Evolutionary conservation across 2,113 vertebrate genomes (phyloP).

Genomic region (Electrona antarctica): DNA sequence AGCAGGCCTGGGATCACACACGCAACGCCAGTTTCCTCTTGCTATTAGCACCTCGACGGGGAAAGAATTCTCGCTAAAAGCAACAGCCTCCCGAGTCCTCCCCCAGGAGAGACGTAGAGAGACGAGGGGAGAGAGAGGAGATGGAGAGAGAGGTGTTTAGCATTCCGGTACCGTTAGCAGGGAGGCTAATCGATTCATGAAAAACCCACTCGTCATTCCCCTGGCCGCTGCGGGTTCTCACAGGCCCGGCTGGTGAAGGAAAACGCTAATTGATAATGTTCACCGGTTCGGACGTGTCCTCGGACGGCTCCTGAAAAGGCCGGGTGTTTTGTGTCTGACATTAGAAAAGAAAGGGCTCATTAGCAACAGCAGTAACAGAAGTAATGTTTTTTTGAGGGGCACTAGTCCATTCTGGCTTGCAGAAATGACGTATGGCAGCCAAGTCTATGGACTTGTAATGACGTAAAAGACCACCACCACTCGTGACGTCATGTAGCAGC

Average conservation of each 20-base stretch:
- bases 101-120: conserved; percentile 1
- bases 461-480: no score
- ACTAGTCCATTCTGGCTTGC: neutral
- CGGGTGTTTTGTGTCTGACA: neutral
- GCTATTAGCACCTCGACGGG: conserved; percentile 32
- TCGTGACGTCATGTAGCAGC: no score
- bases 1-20: conserved; percentile 4
- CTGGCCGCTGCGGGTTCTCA: conserved; percentile 27
- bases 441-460: no score
- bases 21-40: conserved; percentile 12
- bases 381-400: neutral
- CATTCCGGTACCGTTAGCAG: conserved; percentile 35
- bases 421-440: neutral
- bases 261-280: conserved; percentile 35
- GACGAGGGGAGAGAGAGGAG: neutral
- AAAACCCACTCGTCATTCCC: conserved; percentile 21
- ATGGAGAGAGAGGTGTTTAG: conserved; percentile 27
- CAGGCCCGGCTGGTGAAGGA: conserved; percentile 19
- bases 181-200: conserved; percentile 54
- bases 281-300: conserved; percentile 11
- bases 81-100: conserved; percentile 22
- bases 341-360: neutral
- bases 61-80: conserved; percentile 44
- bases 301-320: neutral
- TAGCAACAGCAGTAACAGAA: neutral